Percentiles rank a stretch among this genome's conserved stretches.
Conservation (phyloP, 1,140 invertebrate genomes). For the Megalonaias nervosa region DNA sequence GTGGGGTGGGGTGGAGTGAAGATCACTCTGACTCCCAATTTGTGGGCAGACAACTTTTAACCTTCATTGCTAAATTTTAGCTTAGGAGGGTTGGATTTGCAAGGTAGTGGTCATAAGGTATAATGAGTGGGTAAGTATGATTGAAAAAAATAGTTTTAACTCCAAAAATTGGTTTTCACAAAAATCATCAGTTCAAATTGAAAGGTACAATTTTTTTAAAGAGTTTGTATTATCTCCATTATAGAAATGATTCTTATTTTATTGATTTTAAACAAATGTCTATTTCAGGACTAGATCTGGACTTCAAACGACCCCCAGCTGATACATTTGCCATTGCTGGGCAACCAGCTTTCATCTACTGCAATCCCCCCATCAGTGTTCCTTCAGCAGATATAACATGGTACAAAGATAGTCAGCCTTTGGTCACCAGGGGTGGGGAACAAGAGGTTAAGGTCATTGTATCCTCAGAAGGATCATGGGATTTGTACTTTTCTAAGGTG, state of each 20-base stretch:
- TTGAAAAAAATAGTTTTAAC: too few relatives aligned
- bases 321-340: conserved; percentile 50
- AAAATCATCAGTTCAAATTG: neutral
- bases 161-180: too few relatives aligned
- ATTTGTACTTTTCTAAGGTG: conserved; percentile 53
- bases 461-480: conserved; percentile 33
- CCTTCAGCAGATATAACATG: conserved; percentile 57
- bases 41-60: too few relatives aligned
- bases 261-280: too few relatives aligned
- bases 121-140: too few relatives aligned
- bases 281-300: conserved; percentile 41
- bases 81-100: too few relatives aligned
- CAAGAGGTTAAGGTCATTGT: conserved; percentile 35
- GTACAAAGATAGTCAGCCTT: conserved; percentile 61
- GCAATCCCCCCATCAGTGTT: conserved; percentile 57
- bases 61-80: too few relatives aligned
- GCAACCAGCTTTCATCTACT: conserved; percentile 40
- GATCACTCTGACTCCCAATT: neutral
- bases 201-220: neutral
- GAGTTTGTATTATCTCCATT: neutral
- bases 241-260: neutral
- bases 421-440: conserved; percentile 38
- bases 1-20: too few relatives aligned
- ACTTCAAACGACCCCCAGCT: conserved; percentile 46
- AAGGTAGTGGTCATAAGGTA: neutral